Conservation (phyloP, 2,888 invertebrate genomes). For the Drosophila niveifrons region DNA sequence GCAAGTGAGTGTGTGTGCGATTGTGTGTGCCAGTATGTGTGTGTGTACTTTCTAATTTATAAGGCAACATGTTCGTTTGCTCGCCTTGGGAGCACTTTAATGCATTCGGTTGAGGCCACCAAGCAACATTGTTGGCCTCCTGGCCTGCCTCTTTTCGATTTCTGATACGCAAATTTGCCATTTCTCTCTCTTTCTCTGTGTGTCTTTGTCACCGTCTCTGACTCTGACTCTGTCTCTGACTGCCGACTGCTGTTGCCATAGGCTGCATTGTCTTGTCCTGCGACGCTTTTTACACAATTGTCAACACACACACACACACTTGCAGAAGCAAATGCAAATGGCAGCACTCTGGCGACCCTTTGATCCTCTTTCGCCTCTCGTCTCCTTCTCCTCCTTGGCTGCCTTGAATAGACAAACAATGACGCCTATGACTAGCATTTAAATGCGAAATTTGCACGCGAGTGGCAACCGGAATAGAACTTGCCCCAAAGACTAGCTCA, state of each 20-base stretch:
- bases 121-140: slow-evolving; percentile 9
- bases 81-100: slow-evolving; percentile 65
- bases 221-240: slow-evolving; percentile 8
- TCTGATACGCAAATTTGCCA: slow-evolving; percentile 68
- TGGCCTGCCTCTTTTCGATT: slow-evolving; percentile 60
- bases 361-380: background rate
- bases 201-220: slow-evolving; percentile 24
- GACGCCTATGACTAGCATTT: slow-evolving; percentile 76
- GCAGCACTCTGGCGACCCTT: slow-evolving; percentile 12
- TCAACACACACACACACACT: slow-evolving; percentile 61
- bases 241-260: slow-evolving; percentile 20
- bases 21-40: slow-evolving; percentile 25
- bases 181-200: slow-evolving; percentile 8
- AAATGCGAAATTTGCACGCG: slow-evolving; percentile 81
- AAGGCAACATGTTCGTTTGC: slow-evolving; percentile 68
- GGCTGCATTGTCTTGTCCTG: slow-evolving; percentile 68
- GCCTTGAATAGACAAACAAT: slow-evolving; percentile 66
- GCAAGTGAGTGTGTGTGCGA: slow-evolving; percentile 17
- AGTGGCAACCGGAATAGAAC: slow-evolving; percentile 64
- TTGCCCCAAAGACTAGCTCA: slow-evolving; percentile 20
- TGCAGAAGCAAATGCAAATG: slow-evolving; percentile 63
- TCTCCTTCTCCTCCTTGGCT: background rate
- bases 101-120: slow-evolving; percentile 62
- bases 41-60: slow-evolving; percentile 72
- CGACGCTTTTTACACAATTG: slow-evolving; percentile 73